Evolutionary conservation across 2,113 vertebrate genomes (phyloP).

Genomic region (Chrysochloris asiatica): DNA sequence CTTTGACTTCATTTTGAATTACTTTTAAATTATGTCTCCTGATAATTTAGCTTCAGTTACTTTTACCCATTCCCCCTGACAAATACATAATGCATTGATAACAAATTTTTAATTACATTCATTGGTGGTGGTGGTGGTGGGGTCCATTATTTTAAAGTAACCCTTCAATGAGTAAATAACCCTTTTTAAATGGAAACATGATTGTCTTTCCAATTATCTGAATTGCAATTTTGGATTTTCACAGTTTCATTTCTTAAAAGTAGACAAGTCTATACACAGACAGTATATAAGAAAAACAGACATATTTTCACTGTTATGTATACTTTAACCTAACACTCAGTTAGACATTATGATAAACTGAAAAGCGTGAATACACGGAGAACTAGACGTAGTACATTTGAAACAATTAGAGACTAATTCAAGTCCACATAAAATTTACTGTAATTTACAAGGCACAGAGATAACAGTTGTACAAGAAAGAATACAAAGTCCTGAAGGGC

Average conservation of each 20-base stretch:
- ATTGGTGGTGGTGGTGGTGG: neutral
- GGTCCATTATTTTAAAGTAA: conserved; percentile 44
- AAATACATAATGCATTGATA: conserved; percentile 41
- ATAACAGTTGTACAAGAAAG: too few relatives aligned
- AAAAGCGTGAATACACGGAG: neutral
- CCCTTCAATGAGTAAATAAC: conserved; percentile 48
- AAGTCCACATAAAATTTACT: neutral
- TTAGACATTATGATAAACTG: neutral
- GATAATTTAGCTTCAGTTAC: conserved; percentile 23
- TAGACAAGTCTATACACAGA: neutral
- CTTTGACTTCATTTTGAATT: conserved; percentile 4
- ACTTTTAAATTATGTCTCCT: conserved; percentile 15
- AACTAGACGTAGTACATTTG: conserved; percentile 9
- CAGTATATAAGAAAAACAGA: neutral
- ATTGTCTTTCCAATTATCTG: conserved; percentile 36
- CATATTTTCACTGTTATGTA: neutral
- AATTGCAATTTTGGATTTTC: conserved; percentile 27
- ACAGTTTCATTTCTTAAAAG: conserved; percentile 26
- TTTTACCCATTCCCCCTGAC: neutral
- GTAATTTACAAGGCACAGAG: too few relatives aligned
- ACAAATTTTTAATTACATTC: conserved; percentile 61
- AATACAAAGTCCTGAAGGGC: too few relatives aligned
- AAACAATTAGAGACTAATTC: neutral
- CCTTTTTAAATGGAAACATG: conserved; percentile 59
- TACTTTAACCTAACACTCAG: neutral